Percentiles rank a stretch among this genome's conserved stretches.
Conservation (phyloP, 2,888 invertebrate genomes). For the Xanthia icteritia region DNA sequence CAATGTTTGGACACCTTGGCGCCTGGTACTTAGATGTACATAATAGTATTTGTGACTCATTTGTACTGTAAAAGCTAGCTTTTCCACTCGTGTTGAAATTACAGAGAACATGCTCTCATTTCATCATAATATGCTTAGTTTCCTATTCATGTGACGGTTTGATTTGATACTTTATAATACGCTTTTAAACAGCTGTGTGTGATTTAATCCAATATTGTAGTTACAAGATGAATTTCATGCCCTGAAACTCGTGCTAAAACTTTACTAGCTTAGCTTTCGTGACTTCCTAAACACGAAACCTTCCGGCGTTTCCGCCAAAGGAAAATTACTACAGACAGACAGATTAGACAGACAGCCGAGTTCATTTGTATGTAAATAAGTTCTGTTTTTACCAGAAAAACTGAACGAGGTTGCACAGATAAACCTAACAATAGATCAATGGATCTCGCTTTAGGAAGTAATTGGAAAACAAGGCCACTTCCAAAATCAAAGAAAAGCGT, state of each 20-base stretch:
- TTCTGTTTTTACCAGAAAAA: conserved; percentile 59
- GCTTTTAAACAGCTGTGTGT: not conserved
- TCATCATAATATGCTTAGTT: not conserved
- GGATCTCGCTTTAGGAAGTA: conserved; percentile 61
- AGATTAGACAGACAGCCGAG: too few species aligned
- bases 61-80: not conserved
- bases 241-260: not conserved
- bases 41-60: not conserved
- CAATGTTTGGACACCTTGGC: conserved; percentile 41
- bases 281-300: not conserved
- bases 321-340: conserved; percentile 36
- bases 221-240: not conserved
- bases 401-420: conserved; percentile 46
- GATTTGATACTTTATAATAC: not conserved
- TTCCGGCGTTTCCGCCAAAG: conserved; percentile 4
- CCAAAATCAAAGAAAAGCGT: conserved; percentile 58
- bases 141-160: not conserved
- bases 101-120: not conserved
- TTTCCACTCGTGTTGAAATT: not conserved
- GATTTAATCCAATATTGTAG: not conserved
- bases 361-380: conserved; percentile 43
- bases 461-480: conserved; percentile 59
- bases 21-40: not conserved
- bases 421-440: conserved; percentile 57
- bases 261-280: not conserved